Evolutionary conservation across 2,797 vertebrate genomes (phyloP), one percentile per base, ranked within the genome.

Genomic region (Remorina albescens): DNA sequence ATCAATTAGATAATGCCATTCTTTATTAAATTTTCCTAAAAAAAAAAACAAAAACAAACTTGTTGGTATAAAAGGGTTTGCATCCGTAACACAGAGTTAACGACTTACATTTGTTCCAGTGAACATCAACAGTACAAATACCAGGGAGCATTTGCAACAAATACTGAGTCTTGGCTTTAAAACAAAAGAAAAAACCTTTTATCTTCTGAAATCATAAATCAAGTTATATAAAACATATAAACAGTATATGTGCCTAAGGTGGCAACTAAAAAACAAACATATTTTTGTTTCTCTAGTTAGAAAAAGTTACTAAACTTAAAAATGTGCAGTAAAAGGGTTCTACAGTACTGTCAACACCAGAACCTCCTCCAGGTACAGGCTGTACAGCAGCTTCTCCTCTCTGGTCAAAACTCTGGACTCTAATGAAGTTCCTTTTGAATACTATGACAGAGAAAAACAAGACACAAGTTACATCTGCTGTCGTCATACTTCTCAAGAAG

Each of bases 391-490:
- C 36, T 55, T 70, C 46, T 72, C 42, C 50, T 67, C 53, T 46
- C 74, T 41, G 60, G 16, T 53, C 23, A 8, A 2, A 51, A 23
- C 32, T 67, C 66, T 72, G 54, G 78, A 77, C 78, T 71, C 84
- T 51, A 91, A 42, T 85, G 21, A 79, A 93, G 86, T 65, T 92
- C 87, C 78, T 86, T 93, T 81, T 91, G 88, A 81, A 93, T 89
- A 57, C 93, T 94, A 86, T 2, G 8, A 66, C 21, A 58, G 69
- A 16, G n/a, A 65, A 28, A 58, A 78, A 65, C 15, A 55, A 30
- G 4, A 30, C 19, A 3, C 72, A 16, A 87, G 62, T 46, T 41
- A 28, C n/a, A 28, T n/a, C 26, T 65, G 23, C 50, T 37, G 21
- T 28, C 23, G 19, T 32, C 26, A 41, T 4, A 39, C 21, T 5